Percentiles rank a stretch among this genome's conserved stretches.
phyloP scores from a whole-genome alignment of 37 sponge, comb jelly and placozoan species.

The Theonella swinhoei region DNA sequence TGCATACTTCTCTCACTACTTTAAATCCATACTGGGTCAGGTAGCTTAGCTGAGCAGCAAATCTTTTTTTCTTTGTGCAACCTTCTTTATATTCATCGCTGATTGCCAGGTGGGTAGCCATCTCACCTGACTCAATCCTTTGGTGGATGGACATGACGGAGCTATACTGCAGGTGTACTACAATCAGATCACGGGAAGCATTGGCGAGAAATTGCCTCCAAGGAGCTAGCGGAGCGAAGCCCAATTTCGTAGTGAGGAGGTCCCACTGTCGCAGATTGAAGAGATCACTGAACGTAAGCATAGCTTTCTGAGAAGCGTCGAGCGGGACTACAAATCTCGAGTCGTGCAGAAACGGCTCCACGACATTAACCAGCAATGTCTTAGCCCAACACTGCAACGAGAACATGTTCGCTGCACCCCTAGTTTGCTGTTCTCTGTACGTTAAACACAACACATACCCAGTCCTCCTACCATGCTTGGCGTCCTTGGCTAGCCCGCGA shows the following conservation, averaged over 20 bases:
- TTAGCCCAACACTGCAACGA: conserved; percentile 42
- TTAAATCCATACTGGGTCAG: not conserved
- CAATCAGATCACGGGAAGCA: conserved; percentile 20
- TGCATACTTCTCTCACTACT: conserved; percentile 13
- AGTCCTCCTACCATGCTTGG: not conserved
- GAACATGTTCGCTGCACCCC: conserved; percentile 14
- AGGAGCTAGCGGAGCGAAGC: conserved; percentile 3
- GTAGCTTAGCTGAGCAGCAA: not conserved
- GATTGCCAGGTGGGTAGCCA: not conserved
- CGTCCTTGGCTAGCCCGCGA: not conserved
- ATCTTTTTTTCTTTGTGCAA: not conserved
- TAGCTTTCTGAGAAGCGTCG: not conserved
- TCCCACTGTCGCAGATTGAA: conserved; percentile 17
- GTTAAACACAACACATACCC: not conserved
- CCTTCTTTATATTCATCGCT: not conserved
- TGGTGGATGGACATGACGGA: not conserved
- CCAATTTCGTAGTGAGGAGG: not conserved
- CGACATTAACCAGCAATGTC: conserved; percentile 5
- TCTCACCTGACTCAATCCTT: not conserved
- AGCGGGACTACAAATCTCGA: not conserved
- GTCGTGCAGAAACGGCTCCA: conserved; percentile 17
- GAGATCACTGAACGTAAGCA: conserved; percentile 21
- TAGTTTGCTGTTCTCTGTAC: conserved; percentile 14
- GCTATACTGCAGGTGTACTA: conserved; percentile 4
- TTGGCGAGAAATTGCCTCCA: not conserved